Conservation (phyloP, 2,797 vertebrate species). For the Lepus oiostolus region DNA sequence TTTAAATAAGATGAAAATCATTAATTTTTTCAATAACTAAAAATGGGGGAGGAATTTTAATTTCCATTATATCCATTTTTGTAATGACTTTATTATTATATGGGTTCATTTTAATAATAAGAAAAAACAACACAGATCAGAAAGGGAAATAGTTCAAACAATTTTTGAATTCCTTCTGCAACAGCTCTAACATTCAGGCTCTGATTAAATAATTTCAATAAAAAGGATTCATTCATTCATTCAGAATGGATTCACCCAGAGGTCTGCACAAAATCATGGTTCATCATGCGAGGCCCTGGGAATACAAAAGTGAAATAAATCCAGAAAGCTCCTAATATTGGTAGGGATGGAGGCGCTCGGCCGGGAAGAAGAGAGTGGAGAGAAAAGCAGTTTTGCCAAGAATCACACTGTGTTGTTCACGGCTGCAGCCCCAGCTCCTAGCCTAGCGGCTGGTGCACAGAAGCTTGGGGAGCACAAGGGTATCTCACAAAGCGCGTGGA, state of each 20-base stretch:
- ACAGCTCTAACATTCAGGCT: neutral
- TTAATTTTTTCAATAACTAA: no score
- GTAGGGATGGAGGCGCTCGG: neutral
- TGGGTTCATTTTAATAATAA: conserved; percentile 51
- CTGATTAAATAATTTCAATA: conserved; percentile 25
- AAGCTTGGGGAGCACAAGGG: neutral
- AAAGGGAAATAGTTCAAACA: conserved; percentile 49
- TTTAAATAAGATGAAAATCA: no score
- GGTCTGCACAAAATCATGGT: neutral
- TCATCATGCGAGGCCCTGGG: neutral
- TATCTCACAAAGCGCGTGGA: no score
- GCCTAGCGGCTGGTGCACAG: neutral
- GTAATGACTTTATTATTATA: conserved; percentile 56
- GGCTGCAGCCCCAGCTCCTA: neutral
- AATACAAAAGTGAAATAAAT: neutral
- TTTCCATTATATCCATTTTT: conserved; percentile 65
- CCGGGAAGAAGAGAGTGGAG: neutral
- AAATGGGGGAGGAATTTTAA: conserved; percentile 2
- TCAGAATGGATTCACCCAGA: neutral
- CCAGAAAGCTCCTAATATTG: neutral
- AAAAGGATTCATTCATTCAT: conserved; percentile 2
- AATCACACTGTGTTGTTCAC: neutral
- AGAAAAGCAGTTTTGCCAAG: no score
- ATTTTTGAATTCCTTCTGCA: conserved; percentile 24
- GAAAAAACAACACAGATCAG: conserved; percentile 7